Evolutionary conservation across 1,140 invertebrate genomes (phyloP).

Genomic region (Drosophila lacteicornis): DNA sequence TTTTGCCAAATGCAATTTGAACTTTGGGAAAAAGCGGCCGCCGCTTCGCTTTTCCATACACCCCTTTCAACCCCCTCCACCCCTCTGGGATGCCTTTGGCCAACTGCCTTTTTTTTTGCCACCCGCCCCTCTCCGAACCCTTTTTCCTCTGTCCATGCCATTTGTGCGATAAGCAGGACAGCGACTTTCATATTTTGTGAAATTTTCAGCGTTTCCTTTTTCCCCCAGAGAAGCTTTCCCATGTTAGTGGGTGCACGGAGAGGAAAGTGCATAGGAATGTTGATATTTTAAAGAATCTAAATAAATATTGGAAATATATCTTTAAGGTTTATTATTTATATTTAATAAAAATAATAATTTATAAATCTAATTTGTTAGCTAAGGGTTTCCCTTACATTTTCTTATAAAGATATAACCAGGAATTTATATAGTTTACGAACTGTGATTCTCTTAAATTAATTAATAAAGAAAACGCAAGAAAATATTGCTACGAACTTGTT

Average conservation of each 20-base stretch:
- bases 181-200: conserved; percentile 62
- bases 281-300: not conserved
- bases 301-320: no score
- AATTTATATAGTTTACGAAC: not conserved
- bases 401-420: no score
- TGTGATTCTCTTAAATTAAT: not conserved
- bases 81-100: no score
- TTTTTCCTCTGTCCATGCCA: conserved; percentile 25
- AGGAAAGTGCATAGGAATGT: not conserved
- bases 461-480: no score
- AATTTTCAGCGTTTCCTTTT: conserved; percentile 46
- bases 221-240: conserved; percentile 13
- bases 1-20: conserved; percentile 73
- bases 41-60: conserved; percentile 31
- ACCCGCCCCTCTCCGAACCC: not conserved
- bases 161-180: conserved; percentile 59
- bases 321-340: no score
- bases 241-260: conserved; percentile 11
- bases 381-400: no score
- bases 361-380: no score
- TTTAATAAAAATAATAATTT: no score
- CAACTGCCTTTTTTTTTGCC: not conserved
- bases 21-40: conserved; percentile 58
- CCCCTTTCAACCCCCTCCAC: not conserved
- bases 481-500: no score